phyloP scores from a whole-genome alignment of 2,113 vertebrate species.

The Nycticorax nycticorax region DNA sequence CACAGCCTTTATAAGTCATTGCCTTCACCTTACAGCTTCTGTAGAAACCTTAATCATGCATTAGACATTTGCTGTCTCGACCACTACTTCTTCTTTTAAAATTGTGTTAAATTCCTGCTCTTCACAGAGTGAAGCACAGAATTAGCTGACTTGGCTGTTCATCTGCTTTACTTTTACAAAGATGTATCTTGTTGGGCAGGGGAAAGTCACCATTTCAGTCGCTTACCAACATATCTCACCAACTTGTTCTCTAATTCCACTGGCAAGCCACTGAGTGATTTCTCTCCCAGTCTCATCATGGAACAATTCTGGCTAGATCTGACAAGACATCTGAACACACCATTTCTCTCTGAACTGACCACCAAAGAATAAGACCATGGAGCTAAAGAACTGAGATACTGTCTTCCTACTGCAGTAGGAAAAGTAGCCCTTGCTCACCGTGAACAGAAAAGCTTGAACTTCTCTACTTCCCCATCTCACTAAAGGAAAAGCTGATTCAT shows the following conservation, averaged over 20 bases:
- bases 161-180: not conserved
- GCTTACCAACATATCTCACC: fast-evolving
- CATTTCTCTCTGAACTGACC: not conserved
- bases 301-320: not conserved
- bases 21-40: not conserved
- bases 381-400: not conserved
- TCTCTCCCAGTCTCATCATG: not conserved
- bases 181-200: not conserved
- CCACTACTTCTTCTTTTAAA: not conserved
- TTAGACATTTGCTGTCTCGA: not conserved
- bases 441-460: not conserved
- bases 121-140: not conserved
- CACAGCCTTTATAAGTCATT: not conserved
- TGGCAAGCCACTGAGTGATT: fast-evolving
- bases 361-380: not conserved
- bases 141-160: not conserved
- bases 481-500: not conserved
- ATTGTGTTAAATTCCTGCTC: not conserved
- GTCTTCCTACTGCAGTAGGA: not conserved
- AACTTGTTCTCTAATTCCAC: not conserved
- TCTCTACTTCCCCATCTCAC: not conserved
- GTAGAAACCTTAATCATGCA: not conserved
- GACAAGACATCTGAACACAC: not conserved
- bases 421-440: not conserved
- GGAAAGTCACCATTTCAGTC: not conserved